Conservation (phyloP, 2,888 invertebrate species). For the Pristionchus maxplancki region DNA sequence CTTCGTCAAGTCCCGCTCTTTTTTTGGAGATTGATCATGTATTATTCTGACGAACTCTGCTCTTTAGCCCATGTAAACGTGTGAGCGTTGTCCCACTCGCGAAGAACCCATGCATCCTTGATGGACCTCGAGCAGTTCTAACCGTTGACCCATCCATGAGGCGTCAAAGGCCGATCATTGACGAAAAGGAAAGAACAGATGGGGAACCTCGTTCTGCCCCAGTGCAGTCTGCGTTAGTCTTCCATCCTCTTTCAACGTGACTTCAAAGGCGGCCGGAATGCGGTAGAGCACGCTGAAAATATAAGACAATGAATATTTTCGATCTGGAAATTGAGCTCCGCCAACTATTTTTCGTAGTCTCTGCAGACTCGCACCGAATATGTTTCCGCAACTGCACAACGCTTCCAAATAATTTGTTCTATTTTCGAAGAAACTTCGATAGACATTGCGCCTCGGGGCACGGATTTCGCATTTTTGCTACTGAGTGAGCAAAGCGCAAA, state of each 20-base stretch:
- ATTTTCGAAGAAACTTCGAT: neutral
- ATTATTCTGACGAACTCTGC: too few species aligned
- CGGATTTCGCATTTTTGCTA: neutral
- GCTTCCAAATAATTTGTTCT: neutral
- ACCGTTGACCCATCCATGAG: too few species aligned
- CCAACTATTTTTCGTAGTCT: too few species aligned
- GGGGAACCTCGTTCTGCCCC: neutral
- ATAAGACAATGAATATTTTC: neutral
- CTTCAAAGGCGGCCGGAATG: constrained; percentile 71
- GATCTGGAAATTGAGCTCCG: too few species aligned
- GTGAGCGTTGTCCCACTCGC: too few species aligned
- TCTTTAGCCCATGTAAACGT: too few species aligned
- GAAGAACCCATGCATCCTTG: too few species aligned
- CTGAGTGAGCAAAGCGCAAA: neutral
- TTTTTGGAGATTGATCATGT: too few species aligned
- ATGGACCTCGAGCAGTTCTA: too few species aligned
- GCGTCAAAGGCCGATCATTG: too few species aligned
- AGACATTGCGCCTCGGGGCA: neutral
- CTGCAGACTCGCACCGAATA: neutral
- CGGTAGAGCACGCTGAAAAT: constrained; percentile 71
- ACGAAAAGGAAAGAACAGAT: too few species aligned
- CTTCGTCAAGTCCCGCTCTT: too few species aligned
- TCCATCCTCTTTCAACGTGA: constrained; percentile 59
- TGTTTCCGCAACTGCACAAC: neutral
- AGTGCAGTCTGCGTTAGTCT: neutral